Evolutionary conservation across 2,797 vertebrate species (phyloP), one percentile per base, ranked within the genome.

Genomic region (Picus viridis): DNA sequence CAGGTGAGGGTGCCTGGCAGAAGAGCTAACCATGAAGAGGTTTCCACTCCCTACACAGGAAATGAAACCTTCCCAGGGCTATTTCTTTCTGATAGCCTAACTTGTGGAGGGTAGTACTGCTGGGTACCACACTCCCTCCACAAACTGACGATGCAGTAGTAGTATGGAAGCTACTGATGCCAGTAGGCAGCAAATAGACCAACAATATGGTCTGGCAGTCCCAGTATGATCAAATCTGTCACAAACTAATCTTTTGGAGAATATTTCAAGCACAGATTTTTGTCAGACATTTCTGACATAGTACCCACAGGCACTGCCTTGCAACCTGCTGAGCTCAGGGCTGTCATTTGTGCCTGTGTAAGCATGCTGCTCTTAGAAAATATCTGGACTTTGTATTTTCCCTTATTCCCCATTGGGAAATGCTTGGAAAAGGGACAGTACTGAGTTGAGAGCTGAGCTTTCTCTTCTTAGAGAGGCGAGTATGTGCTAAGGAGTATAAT

Each of bases 241-340:
- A 73, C 16, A 58, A 30, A 17, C 4, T 8, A 64, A 43, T 45
- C 18, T 57, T 93, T 12, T 17, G 32, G 26, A 75, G 51, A 65
- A 30, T 3, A 27, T 17, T 7, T 70, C 41, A 76, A 49, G 58
- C 20, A 12, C 9, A 23, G 27, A 5, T 71, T 89, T 93, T 83
- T 62, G 18, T 70, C 7, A 1, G 6, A 8, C 16, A 3, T 74
- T 83, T 90, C 45, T 71, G 62, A 54, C 7, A 5, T 10, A 53
- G 41, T 49, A 67, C 27, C 26, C 19, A 41, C 53, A 43, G 29
- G 39, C 2, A 6, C 4, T 10, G 2, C 22, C 73, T 18, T n/a
- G 24, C 0, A 0, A 19, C n/a, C 65, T 61, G 4, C 54, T 64
- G 27, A 54, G n/a, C 41, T 51, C 0, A 0, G 41, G 51, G 56